A percentile compares a stretch with the other conserved stretches of the same genome.
These are phyloP conservation scores for Gallinago stenura DNA, from an alignment of 2,797 vertebrate species.

Conservation along the genomic window DNA sequence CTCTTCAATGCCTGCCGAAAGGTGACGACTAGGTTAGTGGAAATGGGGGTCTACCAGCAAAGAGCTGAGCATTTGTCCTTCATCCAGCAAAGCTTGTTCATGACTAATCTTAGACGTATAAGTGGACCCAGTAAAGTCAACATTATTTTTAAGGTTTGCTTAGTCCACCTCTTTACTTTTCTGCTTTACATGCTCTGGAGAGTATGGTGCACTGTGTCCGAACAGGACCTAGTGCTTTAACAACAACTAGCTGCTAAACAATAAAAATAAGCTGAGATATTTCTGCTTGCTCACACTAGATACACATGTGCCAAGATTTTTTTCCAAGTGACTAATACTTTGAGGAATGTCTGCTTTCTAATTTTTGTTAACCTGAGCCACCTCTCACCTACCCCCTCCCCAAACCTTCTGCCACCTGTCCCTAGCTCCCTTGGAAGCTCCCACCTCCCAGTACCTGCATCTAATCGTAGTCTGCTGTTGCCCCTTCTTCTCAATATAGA, in stretches of 20 bases:
- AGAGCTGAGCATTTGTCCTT: not conserved
- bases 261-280: not conserved
- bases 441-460: not conserved
- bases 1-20: not conserved
- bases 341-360: not conserved
- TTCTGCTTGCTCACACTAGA: not conserved
- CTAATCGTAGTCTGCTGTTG: not conserved
- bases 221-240: not conserved
- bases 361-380: not conserved
- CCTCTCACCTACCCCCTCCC: not conserved
- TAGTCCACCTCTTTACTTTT: not conserved
- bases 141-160: not conserved
- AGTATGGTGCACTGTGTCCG: not conserved
- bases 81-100: accelerated
- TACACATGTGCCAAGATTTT: accelerated
- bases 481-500: not conserved
- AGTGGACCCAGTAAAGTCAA: not conserved
- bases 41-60: not conserved
- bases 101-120: not conserved
- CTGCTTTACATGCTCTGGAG: not conserved
- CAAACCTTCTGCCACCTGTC: not conserved
- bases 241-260: constrained; percentile 2
- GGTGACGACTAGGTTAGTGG: not conserved
- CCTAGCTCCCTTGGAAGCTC: not conserved
- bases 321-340: not conserved